Evolutionary conservation across 35 echinoderm and acorn worm species (phyloP).

Genomic region (Acanthaster planci): DNA sequence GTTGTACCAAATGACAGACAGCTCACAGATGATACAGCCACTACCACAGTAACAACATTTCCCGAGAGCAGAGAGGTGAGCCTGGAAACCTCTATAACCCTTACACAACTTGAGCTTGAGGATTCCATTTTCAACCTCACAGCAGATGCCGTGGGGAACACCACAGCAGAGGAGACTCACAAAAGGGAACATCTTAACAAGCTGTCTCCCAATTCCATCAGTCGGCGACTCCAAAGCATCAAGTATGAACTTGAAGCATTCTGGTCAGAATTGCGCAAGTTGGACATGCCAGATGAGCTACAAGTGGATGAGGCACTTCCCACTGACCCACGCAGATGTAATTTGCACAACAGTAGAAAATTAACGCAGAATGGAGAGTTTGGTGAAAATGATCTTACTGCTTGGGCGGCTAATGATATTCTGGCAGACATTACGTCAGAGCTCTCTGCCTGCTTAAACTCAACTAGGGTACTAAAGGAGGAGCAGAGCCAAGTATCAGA

Average conservation of each 20-base stretch:
- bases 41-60: background rate
- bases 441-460: background rate
- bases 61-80: background rate
- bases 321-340: background rate
- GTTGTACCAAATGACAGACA: background rate
- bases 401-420: background rate
- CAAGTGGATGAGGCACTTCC: background rate
- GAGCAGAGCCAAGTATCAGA: background rate
- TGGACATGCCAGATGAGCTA: background rate
- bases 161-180: background rate
- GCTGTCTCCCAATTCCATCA: background rate
- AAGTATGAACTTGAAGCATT: conserved; percentile 11
- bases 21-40: background rate
- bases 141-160: background rate
- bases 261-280: background rate
- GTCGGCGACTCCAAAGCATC: conserved; percentile 2
- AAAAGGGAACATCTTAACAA: background rate
- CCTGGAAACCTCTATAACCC: background rate
- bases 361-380: background rate
- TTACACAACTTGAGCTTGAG: conserved; percentile 6
- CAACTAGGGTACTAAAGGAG: background rate
- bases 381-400: background rate
- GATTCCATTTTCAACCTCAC: conserved; percentile 9
- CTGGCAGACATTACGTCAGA: background rate
- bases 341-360: background rate